These are phyloP conservation scores for Meghimatium bilineatum DNA, from an alignment of 2,888 invertebrate species.

Conservation along the genomic window DNA sequence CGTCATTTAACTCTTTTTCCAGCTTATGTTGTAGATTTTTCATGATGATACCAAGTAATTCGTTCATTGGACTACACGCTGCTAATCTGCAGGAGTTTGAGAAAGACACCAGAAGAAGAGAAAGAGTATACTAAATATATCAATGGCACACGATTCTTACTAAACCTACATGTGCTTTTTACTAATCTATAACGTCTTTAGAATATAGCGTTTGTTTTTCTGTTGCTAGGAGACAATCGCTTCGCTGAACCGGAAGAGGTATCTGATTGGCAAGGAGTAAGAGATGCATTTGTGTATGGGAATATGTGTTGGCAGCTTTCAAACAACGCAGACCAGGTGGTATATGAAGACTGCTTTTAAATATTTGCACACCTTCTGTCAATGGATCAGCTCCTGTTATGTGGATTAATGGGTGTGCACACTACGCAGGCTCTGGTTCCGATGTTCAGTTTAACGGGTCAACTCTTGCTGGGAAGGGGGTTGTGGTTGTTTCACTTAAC, in stretches of 20 bases:
- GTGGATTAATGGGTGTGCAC: constrained; percentile 24
- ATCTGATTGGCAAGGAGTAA: neutral
- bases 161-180: no score
- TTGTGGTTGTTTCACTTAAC: constrained; percentile 24
- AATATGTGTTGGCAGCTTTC: neutral
- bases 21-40: no score
- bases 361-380: constrained; percentile 9
- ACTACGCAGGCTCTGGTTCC: neutral
- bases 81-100: no score
- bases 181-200: no score
- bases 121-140: no score
- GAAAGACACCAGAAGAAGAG: no score
- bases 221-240: constrained; percentile 21
- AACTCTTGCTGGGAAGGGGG: neutral
- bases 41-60: no score
- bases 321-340: neutral
- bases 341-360: constrained; percentile 22
- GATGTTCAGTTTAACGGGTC: constrained; percentile 1
- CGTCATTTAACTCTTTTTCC: no score
- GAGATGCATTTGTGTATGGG: neutral
- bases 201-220: no score
- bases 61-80: no score
- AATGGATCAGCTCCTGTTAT: constrained; percentile 18
- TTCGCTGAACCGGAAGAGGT: constrained; percentile 19
- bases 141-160: no score